Base-by-base conservation (phyloP, 2,888 invertebrate genomes). In the Amiota communis region DNA sequence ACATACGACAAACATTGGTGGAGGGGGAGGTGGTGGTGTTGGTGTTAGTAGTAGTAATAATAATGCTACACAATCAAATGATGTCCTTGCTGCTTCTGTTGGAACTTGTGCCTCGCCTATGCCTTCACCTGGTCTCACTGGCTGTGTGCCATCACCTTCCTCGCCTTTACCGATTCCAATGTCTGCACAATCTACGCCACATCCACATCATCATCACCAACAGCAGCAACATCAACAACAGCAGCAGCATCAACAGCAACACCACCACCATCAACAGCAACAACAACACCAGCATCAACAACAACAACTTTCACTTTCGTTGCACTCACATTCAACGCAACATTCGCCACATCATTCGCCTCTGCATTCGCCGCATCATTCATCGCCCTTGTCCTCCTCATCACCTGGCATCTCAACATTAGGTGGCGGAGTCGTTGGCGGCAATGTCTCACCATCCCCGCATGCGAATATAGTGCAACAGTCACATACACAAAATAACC, bases 131-230 rank as follows among this genome's bases (percentile, higher is more conserved):
- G 67, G 67, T 9, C 13, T 68, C 0, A 69, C 85, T 8, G 83
- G 85, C 13, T 79, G 87, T 68, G 61, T 76, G 70, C 76, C 81
- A 59, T 77, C 81, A 36, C 85, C 87, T 15, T 87, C 87, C 47
- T 87, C 87, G 13, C 88, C 87, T 49, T 75, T 87, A 76, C 87
- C 87, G 6, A 88, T 87, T 83, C 87, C 87, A 57, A 88, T 88
- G 79, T 79, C 86, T 15, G 75, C 80, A n/a, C 84, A 86, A 56
- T 80, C 83, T 4, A 79, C 86, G 17, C 77, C 84, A 15, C 82
- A 80, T 65, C 17, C 46, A 20, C 56, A 63, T 36, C 49, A 63
- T 49, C 70, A 71, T n/a, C 83, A 82, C 9, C 78, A 71, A 56
- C 74, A 78, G 9, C 79, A 80, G 11, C 83, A 84, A 11, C 83